Evolutionary conservation across 2,797 vertebrate species (phyloP), one percentile per base, ranked within the genome.

Genomic region (Picus viridis): DNA sequence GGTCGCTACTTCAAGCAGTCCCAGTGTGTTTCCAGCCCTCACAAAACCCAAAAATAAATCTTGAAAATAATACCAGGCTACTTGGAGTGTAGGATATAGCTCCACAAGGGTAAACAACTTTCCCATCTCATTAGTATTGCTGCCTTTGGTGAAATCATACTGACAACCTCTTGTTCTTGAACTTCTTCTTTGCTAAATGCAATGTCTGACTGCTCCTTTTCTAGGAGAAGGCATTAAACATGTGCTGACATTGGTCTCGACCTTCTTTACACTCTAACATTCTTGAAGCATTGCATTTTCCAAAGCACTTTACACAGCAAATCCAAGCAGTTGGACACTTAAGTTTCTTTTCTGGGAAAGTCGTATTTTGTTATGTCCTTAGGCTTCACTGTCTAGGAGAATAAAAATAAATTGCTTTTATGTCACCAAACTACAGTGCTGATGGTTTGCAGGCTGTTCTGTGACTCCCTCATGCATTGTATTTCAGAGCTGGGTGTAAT

Each of bases 231-330:
- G 64, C 43, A 68, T 77, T 80, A 94, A 94, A 77, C 54, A 83
- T 77, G 45, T 87, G 76, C 63, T 93, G 81, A 62, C 57, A 51
- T 30, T 83, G 82, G 86, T 82, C 84, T 72, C 70, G 82, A 73
- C 65, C 32, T 73, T 73, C 70, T 78, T 81, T 81, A 51, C 32
- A 20, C 24, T 32, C 19, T 22, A 56, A 73, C 89, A 63, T 61
- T 57, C 29, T 88, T 56, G 39, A 86, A 89, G 5, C 14, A 24
- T 27, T 81, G 22, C 14, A 27, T 87, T 78, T 57, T 86, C 62
- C 34, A 70, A 73, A 23, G 47, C 8, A 22, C 19, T 88, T 92
- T 41, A 57, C n/a, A 56, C n/a, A 49, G 15, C 30, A 73, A 67
- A 89, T 73, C 13, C 2, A 14, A 89, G 61, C 16, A 72, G 20